These are phyloP conservation scores for Drosophila acutilabella DNA, from an alignment of 2,888 invertebrate species.

Conservation along the genomic window DNA sequence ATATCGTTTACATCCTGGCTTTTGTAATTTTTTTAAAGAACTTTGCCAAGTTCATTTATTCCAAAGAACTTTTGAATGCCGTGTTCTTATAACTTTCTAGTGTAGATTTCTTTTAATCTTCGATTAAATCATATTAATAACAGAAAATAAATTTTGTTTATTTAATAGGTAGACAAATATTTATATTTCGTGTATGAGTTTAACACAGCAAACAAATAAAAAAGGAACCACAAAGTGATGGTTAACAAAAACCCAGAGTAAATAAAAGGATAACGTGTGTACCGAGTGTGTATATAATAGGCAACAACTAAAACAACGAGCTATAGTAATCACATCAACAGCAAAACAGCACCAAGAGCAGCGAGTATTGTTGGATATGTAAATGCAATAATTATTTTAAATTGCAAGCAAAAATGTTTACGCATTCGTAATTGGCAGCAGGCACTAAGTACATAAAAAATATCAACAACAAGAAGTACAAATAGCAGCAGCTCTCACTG, in stretches of 20 bases:
- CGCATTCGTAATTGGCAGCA: conserved; percentile 73
- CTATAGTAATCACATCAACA: conserved; percentile 23
- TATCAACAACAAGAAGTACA: conserved; percentile 9
- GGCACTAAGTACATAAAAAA: conserved; percentile 26
- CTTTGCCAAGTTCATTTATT: no score
- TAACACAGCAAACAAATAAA: conserved; percentile 31
- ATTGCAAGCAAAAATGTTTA: conserved; percentile 68
- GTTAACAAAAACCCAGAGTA: conserved; percentile 23
- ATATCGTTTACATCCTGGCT: no score
- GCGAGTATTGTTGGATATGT: conserved; percentile 25
- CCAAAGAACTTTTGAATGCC: not conserved
- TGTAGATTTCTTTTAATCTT: not conserved
- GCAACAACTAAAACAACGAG: conserved; percentile 31
- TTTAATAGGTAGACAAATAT: no score
- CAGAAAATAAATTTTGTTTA: no score
- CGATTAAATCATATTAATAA: no score
- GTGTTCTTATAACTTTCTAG: not conserved
- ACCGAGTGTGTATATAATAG: conserved; percentile 28
- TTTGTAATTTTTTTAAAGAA: no score
- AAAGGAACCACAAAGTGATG: conserved; percentile 57
- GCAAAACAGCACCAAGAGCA: not conserved
- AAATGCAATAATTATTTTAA: conserved; percentile 74
- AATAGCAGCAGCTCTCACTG: conserved; percentile 9
- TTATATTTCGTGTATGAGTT: not conserved
- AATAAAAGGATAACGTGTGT: conserved; percentile 13